Base-by-base conservation (phyloP, 1,140 invertebrate genomes). In the Bombus affinis region DNA sequence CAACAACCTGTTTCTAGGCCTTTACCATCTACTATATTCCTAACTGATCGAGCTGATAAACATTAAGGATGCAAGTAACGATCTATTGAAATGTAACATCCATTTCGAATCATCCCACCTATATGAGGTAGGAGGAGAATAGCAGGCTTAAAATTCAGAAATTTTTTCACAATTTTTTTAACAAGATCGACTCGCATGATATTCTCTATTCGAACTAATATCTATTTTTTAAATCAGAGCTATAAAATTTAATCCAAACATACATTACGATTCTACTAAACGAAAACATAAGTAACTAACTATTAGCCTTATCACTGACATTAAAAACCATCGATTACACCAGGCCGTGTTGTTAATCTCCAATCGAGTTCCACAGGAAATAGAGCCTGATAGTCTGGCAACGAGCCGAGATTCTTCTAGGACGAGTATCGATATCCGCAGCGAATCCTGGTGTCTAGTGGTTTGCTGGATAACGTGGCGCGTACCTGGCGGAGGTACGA, bases 401-500 rank as follows among this genome's bases (percentile, higher is more conserved):
- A 32, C 35, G 28, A 32, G 62, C 81, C 74, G 35, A 28, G n/a
- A 71, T 66, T 88, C 87, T 88, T 89, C 70, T 35, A 65, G 65
- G 39, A 32, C 75, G 53, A 42, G 88, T 83, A 88, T 88, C 79
- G 86, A 89, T 85, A 78, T 88, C 73, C 68, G 37, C 66, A 18
- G 37, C n/a, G 86, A 66, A 83, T 44, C 73, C 66, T 35, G n/a
- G 68, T 87, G 79, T 76, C 79, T 73, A 35, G 88, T 81, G 89
- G 88, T 90, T 90, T 90, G 82, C 77, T 44, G 88, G 89, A 90
- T 88, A 83, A 90, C 80, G 89, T 44, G 70, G 76, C 66, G 88
- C 76, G 78, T 90, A 84, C 70, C 85, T 81, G 87, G 77, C 81
- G 77, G 78, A 78, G 68, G 77, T 59, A 83, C 59, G 13, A 18